Percentiles rank a stretch among this genome's conserved stretches.
Evolutionary conservation across 2,113 vertebrate species (phyloP).

Genomic region (Xiphophorus maculatus): DNA sequence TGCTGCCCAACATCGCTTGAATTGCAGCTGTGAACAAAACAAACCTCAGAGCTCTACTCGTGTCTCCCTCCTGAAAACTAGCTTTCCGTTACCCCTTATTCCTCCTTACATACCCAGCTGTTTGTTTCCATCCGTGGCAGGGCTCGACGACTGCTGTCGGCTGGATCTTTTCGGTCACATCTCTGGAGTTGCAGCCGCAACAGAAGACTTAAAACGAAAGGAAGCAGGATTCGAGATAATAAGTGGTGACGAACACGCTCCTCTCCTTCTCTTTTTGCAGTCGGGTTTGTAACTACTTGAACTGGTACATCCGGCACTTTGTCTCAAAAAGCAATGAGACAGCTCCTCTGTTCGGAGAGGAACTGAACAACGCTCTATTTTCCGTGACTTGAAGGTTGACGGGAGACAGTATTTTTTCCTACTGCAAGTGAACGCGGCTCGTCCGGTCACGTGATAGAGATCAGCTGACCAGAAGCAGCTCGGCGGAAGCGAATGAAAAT

Average conservation of each 20-base stretch:
- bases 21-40: background rate
- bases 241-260: background rate
- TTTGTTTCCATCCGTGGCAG: background rate
- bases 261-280: background rate
- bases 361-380: background rate
- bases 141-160: background rate
- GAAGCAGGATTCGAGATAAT: conserved; percentile 34
- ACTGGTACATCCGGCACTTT: background rate
- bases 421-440: background rate
- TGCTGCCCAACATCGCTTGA: background rate
- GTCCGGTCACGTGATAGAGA: conserved; percentile 30
- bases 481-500: conserved; percentile 22
- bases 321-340: background rate
- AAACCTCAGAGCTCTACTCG: background rate
- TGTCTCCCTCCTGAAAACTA: background rate
- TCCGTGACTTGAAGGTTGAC: background rate
- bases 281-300: background rate
- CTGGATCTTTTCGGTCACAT: background rate
- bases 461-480: conserved; percentile 50
- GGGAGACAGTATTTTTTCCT: background rate
- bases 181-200: background rate
- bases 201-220: background rate
- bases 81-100: background rate
- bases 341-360: background rate
- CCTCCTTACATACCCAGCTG: conserved; percentile 10